These are phyloP conservation scores for Folsomia manolachei DNA, from an alignment of 2,888 invertebrate species.

Conservation along the genomic window DNA sequence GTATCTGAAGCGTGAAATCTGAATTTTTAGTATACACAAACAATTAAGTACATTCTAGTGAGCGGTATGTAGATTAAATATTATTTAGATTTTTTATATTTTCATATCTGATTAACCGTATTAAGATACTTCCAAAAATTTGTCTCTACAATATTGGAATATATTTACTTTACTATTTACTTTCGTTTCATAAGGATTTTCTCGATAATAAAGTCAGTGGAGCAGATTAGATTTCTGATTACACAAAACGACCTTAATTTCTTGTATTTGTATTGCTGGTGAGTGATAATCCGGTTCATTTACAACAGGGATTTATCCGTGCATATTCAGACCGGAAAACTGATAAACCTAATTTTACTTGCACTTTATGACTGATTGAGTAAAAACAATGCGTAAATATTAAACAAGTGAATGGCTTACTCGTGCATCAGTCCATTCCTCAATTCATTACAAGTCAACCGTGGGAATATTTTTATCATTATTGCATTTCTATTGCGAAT, in stretches of 20 bases:
- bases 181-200: neutral
- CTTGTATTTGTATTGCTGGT: neutral
- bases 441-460: neutral
- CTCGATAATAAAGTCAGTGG: neutral
- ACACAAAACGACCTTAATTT: neutral
- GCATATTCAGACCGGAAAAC: neutral
- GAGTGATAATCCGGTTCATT: neutral
- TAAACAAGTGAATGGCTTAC: too few relatives aligned
- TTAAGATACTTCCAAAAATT: too few relatives aligned
- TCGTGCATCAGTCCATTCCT: too few relatives aligned
- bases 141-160: too few relatives aligned
- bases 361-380: too few relatives aligned
- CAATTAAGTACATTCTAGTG: too few relatives aligned
- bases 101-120: too few relatives aligned
- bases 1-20: neutral
- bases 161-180: neutral
- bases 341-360: neutral
- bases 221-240: neutral
- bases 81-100: too few relatives aligned
- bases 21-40: neutral
- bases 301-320: too few relatives aligned
- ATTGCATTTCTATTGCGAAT: neutral
- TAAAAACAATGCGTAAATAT: too few relatives aligned
- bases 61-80: too few relatives aligned
- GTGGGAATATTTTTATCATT: neutral